phyloP scores from a whole-genome alignment of 2,113 vertebrate genomes.

The Corythornis cristatus region DNA sequence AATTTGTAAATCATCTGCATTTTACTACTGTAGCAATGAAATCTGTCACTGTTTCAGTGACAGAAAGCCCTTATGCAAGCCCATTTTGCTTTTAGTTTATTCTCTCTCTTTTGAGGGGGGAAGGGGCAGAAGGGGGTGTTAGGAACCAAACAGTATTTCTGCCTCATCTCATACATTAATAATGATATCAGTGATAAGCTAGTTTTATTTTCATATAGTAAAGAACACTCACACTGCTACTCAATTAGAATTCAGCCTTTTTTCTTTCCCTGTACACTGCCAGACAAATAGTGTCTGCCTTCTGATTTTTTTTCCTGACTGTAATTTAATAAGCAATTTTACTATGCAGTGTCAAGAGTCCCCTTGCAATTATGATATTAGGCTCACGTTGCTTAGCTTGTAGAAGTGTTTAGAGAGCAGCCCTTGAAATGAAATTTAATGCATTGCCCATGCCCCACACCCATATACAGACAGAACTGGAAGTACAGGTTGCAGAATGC shows the following conservation, averaged over 20 bases:
- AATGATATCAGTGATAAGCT: slow-evolving; percentile 44
- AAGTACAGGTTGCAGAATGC: not conserved
- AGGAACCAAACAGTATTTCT: slow-evolving; percentile 23
- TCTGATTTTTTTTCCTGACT: slow-evolving; percentile 51
- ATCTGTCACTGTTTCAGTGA: not conserved
- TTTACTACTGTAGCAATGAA: not conserved
- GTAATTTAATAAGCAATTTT: slow-evolving; percentile 60
- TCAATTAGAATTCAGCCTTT: slow-evolving; percentile 47
- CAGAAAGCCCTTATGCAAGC: slow-evolving; percentile 4
- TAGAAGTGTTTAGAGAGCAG: slow-evolving; percentile 24
- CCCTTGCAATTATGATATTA: slow-evolving; percentile 42
- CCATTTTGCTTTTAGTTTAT: not conserved
- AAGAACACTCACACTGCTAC: slow-evolving; percentile 30
- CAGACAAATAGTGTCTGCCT: slow-evolving; percentile 25
- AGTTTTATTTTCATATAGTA: slow-evolving; percentile 61
- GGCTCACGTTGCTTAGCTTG: slow-evolving; percentile 20
- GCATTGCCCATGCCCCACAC: not conserved
- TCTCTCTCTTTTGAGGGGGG: not conserved
- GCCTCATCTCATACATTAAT: slow-evolving; percentile 52
- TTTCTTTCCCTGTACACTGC: not conserved
- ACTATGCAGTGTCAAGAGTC: slow-evolving; percentile 1
- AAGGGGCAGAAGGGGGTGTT: not conserved
- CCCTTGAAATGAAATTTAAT: slow-evolving; percentile 48
- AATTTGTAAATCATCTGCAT: slow-evolving; percentile 24
- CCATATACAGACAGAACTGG: not conserved